These are phyloP conservation scores for Pseudorasbora parva DNA, from an alignment of 2,113 vertebrate species.

Conservation along the genomic window DNA sequence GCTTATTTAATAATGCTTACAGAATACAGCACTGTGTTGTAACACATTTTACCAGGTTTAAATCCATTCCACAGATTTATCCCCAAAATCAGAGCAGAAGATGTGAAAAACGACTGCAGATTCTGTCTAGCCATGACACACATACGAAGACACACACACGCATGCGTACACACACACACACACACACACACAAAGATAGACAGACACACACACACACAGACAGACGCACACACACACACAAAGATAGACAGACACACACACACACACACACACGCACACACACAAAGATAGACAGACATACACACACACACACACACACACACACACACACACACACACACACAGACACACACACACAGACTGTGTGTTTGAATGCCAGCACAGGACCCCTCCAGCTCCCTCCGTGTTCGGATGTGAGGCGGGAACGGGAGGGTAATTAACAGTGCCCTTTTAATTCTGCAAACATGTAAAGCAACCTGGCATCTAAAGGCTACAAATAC, in stretches of 20 bases:
- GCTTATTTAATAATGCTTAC: background rate
- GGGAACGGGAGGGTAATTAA: conserved; percentile 34
- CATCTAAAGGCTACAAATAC: conserved; percentile 14
- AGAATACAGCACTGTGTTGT: background rate
- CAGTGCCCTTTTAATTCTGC: conserved; percentile 27
- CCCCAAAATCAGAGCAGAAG: background rate
- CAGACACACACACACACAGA: background rate
- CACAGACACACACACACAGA: too few species aligned
- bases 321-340: too few species aligned
- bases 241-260: too few species aligned
- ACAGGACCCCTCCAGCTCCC: conserved; percentile 24
- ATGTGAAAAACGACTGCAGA: background rate
- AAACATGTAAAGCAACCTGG: conserved; percentile 24
- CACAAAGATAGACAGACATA: too few species aligned
- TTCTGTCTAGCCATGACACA: background rate
- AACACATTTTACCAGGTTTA: background rate
- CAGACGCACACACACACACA: too few species aligned
- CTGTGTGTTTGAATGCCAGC: conserved; percentile 6
- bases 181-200: too few species aligned
- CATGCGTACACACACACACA: background rate
- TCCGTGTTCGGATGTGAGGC: background rate
- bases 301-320: too few species aligned
- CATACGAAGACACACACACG: too few species aligned
- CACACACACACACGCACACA: background rate
- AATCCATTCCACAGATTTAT: background rate